phyloP scores from a whole-genome alignment of 1,140 invertebrate species.

The Drosophila rufa region DNA sequence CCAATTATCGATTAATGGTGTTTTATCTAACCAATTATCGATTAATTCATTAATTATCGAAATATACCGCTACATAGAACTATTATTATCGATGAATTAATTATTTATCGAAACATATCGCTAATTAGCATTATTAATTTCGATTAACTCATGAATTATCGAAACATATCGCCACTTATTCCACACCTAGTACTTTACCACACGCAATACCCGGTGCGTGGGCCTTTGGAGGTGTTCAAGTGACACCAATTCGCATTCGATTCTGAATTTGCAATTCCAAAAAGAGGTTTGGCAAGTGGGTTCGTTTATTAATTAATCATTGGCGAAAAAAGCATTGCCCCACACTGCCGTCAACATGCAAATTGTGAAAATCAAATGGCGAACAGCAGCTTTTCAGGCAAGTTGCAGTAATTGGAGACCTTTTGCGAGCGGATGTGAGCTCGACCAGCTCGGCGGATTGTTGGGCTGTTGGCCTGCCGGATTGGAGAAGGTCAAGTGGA shows the following conservation, averaged over 20 bases:
- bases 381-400: slow-evolving; percentile 39
- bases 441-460: slow-evolving; percentile 23
- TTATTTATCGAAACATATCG: background rate
- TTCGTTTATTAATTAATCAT: slow-evolving; percentile 59
- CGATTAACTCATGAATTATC: background rate
- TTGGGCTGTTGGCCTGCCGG: slow-evolving; percentile 24
- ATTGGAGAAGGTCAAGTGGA: slow-evolving; percentile 68
- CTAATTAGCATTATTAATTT: background rate
- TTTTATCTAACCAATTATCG: too few relatives aligned
- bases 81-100: too few relatives aligned
- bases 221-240: slow-evolving; percentile 40
- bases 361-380: slow-evolving; percentile 62
- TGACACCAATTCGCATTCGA: slow-evolving; percentile 44
- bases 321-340: slow-evolving; percentile 23
- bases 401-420: slow-evolving; percentile 76
- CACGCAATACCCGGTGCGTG: slow-evolving; percentile 16
- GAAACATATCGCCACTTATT: background rate
- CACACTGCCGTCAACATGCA: slow-evolving; percentile 39
- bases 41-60: too few relatives aligned
- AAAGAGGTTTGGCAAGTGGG: slow-evolving; percentile 44
- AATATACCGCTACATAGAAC: background rate
- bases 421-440: slow-evolving; percentile 51
- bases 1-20: too few relatives aligned
- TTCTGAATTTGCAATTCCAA: slow-evolving; percentile 41
- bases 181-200: background rate